Percentiles rank a stretch among this genome's conserved stretches.
phyloP scores from a whole-genome alignment of 2,113 vertebrate genomes.

The Onychostruthus taczanowskii region DNA sequence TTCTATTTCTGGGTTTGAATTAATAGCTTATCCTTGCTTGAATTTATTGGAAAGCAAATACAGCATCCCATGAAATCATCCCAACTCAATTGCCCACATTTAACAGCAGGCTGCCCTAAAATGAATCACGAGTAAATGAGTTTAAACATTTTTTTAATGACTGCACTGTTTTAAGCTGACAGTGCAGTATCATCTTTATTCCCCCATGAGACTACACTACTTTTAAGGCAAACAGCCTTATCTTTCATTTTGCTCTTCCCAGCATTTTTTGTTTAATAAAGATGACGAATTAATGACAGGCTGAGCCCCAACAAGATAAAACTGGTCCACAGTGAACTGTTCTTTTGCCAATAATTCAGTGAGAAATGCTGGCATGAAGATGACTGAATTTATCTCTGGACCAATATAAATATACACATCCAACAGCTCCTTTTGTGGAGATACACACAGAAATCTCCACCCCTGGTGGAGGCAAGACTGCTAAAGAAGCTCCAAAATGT shows the following conservation, averaged over 20 bases:
- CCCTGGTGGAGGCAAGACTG: neutral
- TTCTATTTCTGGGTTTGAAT: slow-evolving; percentile 4
- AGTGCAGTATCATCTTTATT: slow-evolving; percentile 9
- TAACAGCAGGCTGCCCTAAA: neutral
- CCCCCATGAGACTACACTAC: neutral
- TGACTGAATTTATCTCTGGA: neutral
- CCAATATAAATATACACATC: neutral
- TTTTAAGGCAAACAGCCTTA: slow-evolving; percentile 9
- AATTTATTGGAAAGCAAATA: slow-evolving; percentile 17
- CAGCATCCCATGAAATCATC: neutral
- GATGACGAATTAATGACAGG: slow-evolving; percentile 29
- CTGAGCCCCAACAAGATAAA: neutral
- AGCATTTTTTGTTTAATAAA: slow-evolving; percentile 25
- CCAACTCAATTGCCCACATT: neutral
- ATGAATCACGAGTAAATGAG: slow-evolving; percentile 3
- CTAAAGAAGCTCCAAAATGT: neutral
- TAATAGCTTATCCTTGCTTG: neutral
- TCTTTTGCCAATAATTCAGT: neutral
- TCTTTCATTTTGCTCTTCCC: slow-evolving; percentile 1
- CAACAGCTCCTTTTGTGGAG: neutral
- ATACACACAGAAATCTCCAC: neutral
- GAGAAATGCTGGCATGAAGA: neutral
- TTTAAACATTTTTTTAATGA: neutral
- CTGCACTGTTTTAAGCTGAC: slow-evolving; percentile 8
- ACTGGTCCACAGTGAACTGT: neutral